Base-by-base conservation (phyloP, 2,888 invertebrate species). In the Andrena minutula region DNA sequence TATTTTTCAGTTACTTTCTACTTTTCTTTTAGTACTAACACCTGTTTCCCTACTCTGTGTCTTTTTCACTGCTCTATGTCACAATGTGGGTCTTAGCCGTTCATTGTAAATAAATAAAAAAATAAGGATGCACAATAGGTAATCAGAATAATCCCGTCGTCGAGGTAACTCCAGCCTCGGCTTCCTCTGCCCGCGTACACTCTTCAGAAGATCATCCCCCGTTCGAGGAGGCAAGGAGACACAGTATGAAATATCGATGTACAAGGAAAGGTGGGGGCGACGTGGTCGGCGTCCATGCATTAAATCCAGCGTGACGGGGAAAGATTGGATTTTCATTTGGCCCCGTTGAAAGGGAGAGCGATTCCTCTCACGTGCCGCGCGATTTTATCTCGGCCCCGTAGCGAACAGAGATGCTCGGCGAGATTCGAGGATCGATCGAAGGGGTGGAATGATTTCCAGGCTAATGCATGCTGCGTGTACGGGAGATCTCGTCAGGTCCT, bases 271-370 rank as follows among this genome's bases (percentile, higher is more conserved):
- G 65, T 56, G 75, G 71, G 79, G 76, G 79, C 84, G 76, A 79
- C 56, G 69, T 75, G 65, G 71, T 47, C 77, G 56, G 71, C 71
- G 74, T 79, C 80, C 74, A 70, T 63, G 77, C 79, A 83, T 83
- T 82, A 82, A 78, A 77, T 58, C 79, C 79, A 53, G 72, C 60
- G 68, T 83, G 80, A 82, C 79, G 73, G 70, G 79, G 64, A 80
- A 87, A 87, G 80, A 87, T 87, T 80, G 82, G 86, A 84, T 85
- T 87, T 87, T 82, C 84, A 84, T 81, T 84, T 70, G 79, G 71
- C 56, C 47, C 26, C 23, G 58, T 28, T 75, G 76, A 81, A 71
- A 86, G 84, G 81, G 79, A 79, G 63, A 73, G 82, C 58, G 75
- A 86, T 87, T 88, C 84, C 78, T 78, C 87, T 88, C 87, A 86